A percentile compares a stretch with the other conserved stretches of the same genome.
Evolutionary conservation across 2,797 vertebrate genomes (phyloP).

Genomic region (Pachyuromys duprasi): DNA sequence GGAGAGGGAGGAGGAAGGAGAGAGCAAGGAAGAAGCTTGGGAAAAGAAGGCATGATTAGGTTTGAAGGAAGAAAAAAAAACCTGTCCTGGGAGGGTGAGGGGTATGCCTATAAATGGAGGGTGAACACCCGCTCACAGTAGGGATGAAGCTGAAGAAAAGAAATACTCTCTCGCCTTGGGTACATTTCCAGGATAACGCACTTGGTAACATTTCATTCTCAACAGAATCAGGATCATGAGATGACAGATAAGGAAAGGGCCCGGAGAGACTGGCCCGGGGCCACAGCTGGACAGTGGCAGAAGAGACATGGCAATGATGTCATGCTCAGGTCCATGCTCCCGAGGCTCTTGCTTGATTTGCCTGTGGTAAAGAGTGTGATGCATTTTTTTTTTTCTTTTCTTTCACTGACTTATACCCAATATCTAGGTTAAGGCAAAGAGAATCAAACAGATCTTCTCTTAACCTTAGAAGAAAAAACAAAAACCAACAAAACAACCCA

Average conservation of each 20-base stretch:
- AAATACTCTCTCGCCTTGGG: not conserved
- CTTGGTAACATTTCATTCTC: slow-evolving; percentile 39
- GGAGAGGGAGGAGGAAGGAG: not conserved
- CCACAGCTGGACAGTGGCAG: not conserved
- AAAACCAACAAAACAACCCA: not conserved
- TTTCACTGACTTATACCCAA: not conserved
- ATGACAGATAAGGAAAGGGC: not conserved
- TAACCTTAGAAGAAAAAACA: not conserved
- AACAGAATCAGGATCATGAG: not conserved
- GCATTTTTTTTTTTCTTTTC: not conserved
- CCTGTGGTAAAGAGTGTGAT: not conserved
- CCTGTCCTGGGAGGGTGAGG: not conserved
- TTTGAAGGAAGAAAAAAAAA: not conserved
- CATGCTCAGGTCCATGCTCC: not conserved
- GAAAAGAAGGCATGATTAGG: not conserved
- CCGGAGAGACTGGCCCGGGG: not conserved
- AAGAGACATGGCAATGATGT: not conserved
- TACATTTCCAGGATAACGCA: not conserved
- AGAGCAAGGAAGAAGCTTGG: not conserved
- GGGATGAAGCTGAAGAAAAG: not conserved
- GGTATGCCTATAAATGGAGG: not conserved
- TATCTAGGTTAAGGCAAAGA: not conserved
- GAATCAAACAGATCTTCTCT: not conserved
- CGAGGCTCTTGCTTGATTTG: not conserved
- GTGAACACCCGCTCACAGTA: not conserved